Conservation (phyloP, 2,888 invertebrate genomes). For the Caenorhabditis virilis region DNA sequence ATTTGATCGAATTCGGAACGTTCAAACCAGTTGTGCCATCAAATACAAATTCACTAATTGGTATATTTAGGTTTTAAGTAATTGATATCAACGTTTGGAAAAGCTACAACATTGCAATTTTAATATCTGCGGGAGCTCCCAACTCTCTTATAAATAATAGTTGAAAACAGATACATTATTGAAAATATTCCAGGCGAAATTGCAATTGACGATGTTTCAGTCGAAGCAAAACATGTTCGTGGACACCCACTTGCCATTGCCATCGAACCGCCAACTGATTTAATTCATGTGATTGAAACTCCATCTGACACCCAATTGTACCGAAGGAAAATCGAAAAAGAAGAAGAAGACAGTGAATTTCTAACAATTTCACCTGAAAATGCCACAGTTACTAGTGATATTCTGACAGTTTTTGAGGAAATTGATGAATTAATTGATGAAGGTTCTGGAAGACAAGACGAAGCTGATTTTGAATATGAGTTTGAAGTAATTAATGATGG, state of each 20-base stretch:
- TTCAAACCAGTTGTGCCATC: too few species aligned
- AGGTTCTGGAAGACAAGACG: not conserved
- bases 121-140: too few species aligned
- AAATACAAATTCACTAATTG: too few species aligned
- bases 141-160: too few species aligned
- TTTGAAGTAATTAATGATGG: not conserved
- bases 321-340: not conserved
- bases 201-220: constrained; percentile 25
- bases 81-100: too few species aligned
- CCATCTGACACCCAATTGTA: not conserved
- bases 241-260: constrained; percentile 23
- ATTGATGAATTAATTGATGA: not conserved
- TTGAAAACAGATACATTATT: too few species aligned
- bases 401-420: not conserved
- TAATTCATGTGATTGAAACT: constrained; percentile 17
- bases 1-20: too few species aligned
- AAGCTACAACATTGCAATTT: too few species aligned
- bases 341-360: constrained; percentile 16
- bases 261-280: constrained; percentile 22
- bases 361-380: too few species aligned
- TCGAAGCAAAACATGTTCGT: constrained; percentile 24
- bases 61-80: too few species aligned
- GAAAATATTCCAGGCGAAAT: constrained; percentile 9
- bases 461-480: too few species aligned
- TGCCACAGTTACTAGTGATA: not conserved